Conservation (phyloP, 2,888 invertebrate species). For the Cheilosia grossa region DNA sequence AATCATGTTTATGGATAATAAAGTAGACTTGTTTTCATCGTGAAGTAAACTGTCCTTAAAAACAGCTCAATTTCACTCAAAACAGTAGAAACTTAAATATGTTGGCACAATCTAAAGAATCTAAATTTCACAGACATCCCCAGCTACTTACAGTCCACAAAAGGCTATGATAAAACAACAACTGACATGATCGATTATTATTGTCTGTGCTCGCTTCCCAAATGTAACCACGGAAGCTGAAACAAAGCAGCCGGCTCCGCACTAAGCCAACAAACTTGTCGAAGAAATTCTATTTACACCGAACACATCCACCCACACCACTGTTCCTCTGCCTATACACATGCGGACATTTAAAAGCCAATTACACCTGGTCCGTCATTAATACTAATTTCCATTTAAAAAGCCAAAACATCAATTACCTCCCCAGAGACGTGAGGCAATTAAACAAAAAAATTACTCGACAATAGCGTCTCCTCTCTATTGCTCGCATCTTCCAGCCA, state of each 20-base stretch:
- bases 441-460: slow-evolving; percentile 50
- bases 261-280: not conserved
- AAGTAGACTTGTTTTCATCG: no score
- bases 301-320: not conserved
- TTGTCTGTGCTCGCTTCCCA: no score
- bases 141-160: no score
- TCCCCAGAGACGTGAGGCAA: slow-evolving; percentile 62
- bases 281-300: not conserved
- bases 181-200: no score
- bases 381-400: slow-evolving; percentile 51
- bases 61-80: no score
- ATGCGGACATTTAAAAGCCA: slow-evolving; percentile 4
- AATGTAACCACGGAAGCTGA: no score
- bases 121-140: no score
- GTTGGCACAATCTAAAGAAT: no score
- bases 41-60: no score
- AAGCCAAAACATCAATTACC: slow-evolving; percentile 57
- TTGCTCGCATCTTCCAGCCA: slow-evolving; percentile 2
- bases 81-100: no score
- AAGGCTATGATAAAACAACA: no score
- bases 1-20: no score
- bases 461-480: slow-evolving; percentile 46
- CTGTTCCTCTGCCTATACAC: not conserved
- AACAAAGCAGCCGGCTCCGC: not conserved
- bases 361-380: slow-evolving; percentile 43